Evolutionary conservation across 1,140 invertebrate genomes (phyloP).

Genomic region (Cotesia chilonis): DNA sequence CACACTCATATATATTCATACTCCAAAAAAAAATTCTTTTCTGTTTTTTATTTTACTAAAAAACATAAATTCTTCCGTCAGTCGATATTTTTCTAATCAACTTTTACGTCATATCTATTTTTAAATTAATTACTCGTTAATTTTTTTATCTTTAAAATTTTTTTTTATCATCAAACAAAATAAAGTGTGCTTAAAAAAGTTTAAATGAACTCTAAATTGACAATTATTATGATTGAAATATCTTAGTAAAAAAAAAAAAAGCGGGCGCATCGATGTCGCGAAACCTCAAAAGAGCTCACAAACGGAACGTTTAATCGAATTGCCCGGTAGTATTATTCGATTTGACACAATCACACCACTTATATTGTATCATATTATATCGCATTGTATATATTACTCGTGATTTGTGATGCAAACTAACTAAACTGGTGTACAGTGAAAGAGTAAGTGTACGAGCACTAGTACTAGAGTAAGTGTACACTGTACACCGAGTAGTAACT

Average conservation of each 20-base stretch:
- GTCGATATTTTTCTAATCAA: too few relatives aligned
- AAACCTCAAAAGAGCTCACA: slow-evolving; percentile 44
- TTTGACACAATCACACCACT: slow-evolving; percentile 31
- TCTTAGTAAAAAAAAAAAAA: slow-evolving; percentile 41
- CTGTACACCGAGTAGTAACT: background rate
- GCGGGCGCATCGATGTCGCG: slow-evolving; percentile 32
- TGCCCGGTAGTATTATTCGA: slow-evolving; percentile 44
- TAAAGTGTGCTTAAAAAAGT: too few relatives aligned
- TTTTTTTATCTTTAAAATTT: background rate
- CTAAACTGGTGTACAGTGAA: background rate
- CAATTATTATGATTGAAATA: slow-evolving; percentile 29
- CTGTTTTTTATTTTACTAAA: background rate
- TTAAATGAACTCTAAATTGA: background rate
- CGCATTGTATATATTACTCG: too few relatives aligned
- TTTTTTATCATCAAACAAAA: background rate
- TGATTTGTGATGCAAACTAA: slow-evolving; percentile 28
- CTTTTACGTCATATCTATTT: too few relatives aligned
- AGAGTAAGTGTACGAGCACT: slow-evolving; percentile 1
- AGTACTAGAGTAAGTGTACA: slow-evolving; percentile 6
- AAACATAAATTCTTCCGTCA: too few relatives aligned
- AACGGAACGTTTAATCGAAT: slow-evolving; percentile 55
- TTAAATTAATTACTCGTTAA: too few relatives aligned
- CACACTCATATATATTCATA: slow-evolving; percentile 20
- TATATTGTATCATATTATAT: background rate
- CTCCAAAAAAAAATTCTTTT: slow-evolving; percentile 11